Base-by-base conservation (phyloP, 2,888 invertebrate genomes). In the Papilio protenor region DNA sequence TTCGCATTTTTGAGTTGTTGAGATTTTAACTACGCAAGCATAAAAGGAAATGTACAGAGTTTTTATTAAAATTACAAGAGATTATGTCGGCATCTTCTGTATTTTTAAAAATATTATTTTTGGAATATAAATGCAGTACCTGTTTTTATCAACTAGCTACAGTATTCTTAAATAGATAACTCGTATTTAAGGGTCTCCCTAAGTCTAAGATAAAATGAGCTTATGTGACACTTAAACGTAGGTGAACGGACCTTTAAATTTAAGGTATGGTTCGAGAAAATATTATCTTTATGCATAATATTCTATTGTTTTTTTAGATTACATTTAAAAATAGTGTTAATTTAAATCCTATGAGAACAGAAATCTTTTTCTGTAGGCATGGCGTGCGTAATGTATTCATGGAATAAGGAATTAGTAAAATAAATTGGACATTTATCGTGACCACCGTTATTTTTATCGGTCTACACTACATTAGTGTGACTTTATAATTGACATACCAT, bases 361-460 rank as follows among this genome's bases (percentile, higher is more conserved):
- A 74, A 57, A 47, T 57, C 49, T 52, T 40, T 45, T 40, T 74
- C 33, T 71, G 49, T 64, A 71, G 27, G 71, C 61, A 70, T 70
- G 69, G n/a, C 49, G 47, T 27, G 8, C n/a, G 49, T 77, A 75
- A 77, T 61, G 16, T 77, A 77, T 77, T 77, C 74, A 74, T 74
- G 70, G 74, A 75, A 77, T 77, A 77, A 21, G 57, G 74, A 70
- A 77, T 77, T 77, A 75, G 71, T 75, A 23, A 74, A 77, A 80
- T 79, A 80, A 79, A 81, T 80, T 77, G 76, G 75, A 72, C 57
- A 52, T 77, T 79, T 79, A 81, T 78, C 74, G 77, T 76, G 52
- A 59, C 45, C 16, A 76, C 80, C 81, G 80, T 81, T 81, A 81
- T 75, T 71, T 80, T 81, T 81, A 81, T 80, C 47, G 76, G 64